Conservation (phyloP, 2,797 vertebrate genomes). For the Anguilla marmorata region DNA sequence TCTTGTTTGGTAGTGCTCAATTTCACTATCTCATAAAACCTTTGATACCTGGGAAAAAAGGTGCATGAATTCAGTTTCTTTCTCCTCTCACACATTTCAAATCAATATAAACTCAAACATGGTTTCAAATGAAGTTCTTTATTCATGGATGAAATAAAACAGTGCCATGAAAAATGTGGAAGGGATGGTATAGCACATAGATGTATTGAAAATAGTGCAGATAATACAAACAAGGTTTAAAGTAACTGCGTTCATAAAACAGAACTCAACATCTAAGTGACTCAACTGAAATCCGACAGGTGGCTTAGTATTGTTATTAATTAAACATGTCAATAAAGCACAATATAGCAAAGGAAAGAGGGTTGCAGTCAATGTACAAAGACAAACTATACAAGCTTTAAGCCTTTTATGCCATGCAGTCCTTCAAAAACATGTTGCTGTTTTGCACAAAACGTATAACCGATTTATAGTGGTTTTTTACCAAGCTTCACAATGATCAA, state of each 20-base stretch:
- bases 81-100: background rate
- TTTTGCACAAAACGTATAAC: constrained; percentile 37
- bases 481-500: constrained; percentile 36
- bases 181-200: constrained; percentile 66
- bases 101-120: constrained; percentile 9
- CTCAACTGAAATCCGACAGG: constrained; percentile 59
- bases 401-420: constrained; percentile 71
- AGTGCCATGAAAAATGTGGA: constrained; percentile 69
- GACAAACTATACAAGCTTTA: constrained; percentile 63
- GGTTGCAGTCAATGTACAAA: constrained; percentile 57
- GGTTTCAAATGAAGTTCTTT: constrained; percentile 75
- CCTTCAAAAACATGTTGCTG: constrained; percentile 48
- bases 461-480: constrained; percentile 37
- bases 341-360: constrained; percentile 56
- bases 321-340: constrained; percentile 53
- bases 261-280: constrained; percentile 46
- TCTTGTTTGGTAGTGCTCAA: background rate
- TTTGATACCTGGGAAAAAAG: background rate
- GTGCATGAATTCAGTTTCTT: background rate
- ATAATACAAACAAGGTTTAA: constrained; percentile 73
- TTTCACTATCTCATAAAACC: background rate
- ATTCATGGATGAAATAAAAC: constrained; percentile 85
- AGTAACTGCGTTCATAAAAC: constrained; percentile 65
- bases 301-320: constrained; percentile 58
- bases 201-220: constrained; percentile 73